A percentile compares a stretch with the other conserved stretches of the same genome.
Conservation (phyloP, 2,113 vertebrate species). For the Phaethornis superciliosus region DNA sequence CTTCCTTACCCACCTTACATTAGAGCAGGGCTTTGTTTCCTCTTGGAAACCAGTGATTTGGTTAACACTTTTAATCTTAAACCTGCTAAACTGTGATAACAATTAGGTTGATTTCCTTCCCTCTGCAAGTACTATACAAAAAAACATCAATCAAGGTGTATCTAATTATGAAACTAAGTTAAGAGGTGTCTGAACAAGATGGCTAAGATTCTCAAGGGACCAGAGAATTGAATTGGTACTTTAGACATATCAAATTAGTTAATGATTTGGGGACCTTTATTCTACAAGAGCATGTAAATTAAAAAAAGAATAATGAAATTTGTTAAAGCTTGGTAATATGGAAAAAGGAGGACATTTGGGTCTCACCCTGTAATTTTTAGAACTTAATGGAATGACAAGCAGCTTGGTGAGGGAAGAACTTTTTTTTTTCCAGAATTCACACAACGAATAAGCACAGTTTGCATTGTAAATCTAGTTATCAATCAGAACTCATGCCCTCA, state of each 20-base stretch:
- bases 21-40: conserved; percentile 18
- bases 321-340: conserved; percentile 66
- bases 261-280: conserved; percentile 81
- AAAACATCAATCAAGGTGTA: conserved; percentile 75
- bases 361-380: conserved; percentile 37
- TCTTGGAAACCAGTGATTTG: conserved; percentile 44
- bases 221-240: conserved; percentile 77
- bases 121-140: conserved; percentile 55
- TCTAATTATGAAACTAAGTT: conserved; percentile 84
- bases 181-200: conserved; percentile 81
- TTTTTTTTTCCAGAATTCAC: not conserved
- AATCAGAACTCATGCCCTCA: not conserved
- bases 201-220: conserved; percentile 68
- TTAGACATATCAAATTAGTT: conserved; percentile 82
- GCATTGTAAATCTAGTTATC: not conserved
- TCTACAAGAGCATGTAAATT: conserved; percentile 79
- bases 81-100: conserved; percentile 68
- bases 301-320: conserved; percentile 81
- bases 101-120: conserved; percentile 65
- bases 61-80: conserved; percentile 61
- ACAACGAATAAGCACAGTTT: conserved; percentile 16
- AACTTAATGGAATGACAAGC: conserved; percentile 27
- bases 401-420: not conserved
- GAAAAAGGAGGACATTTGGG: conserved; percentile 51
- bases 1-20: not conserved